phyloP scores from a whole-genome alignment of 2,797 vertebrate genomes.

The Syndactyla subalaris region DNA sequence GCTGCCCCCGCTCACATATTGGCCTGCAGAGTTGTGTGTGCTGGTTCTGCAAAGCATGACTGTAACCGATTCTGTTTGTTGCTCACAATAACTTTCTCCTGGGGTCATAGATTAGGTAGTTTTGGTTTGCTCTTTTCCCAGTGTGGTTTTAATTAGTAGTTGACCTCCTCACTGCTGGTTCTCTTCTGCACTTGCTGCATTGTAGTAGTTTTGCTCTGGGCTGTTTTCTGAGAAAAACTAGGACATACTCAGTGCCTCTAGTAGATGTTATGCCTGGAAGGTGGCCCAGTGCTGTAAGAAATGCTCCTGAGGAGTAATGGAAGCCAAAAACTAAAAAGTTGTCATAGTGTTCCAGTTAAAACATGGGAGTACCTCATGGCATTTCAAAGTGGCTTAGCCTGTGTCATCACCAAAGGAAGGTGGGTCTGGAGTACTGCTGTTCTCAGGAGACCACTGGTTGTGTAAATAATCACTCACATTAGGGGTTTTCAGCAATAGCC shows the following conservation, averaged over 20 bases:
- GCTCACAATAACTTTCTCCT: background rate
- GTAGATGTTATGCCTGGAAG: constrained; percentile 64
- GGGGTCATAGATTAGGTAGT: background rate
- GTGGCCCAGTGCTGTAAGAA: constrained; percentile 52
- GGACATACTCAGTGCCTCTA: constrained; percentile 26
- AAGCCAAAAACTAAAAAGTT: constrained; percentile 46
- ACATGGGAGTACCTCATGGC: background rate
- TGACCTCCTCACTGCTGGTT: constrained; percentile 10
- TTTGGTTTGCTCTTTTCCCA: background rate
- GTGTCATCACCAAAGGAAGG: background rate
- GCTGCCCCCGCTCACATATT: rapidly evolving
- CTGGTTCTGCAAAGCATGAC: background rate
- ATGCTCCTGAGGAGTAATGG: constrained; percentile 1
- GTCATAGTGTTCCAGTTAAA: constrained; percentile 23
- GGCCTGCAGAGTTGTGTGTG: background rate
- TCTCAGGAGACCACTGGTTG: background rate
- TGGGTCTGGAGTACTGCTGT: background rate
- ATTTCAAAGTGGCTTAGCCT: background rate
- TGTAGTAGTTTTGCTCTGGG: constrained; percentile 4
- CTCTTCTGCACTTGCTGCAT: constrained; percentile 11
- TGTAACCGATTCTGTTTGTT: background rate
- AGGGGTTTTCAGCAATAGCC: background rate
- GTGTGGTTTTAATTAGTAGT: constrained; percentile 30
- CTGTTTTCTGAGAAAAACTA: constrained; percentile 62
- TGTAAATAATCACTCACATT: background rate